Conservation (phyloP, 1,140 invertebrate species). For the Drosophila bipectinata region DNA sequence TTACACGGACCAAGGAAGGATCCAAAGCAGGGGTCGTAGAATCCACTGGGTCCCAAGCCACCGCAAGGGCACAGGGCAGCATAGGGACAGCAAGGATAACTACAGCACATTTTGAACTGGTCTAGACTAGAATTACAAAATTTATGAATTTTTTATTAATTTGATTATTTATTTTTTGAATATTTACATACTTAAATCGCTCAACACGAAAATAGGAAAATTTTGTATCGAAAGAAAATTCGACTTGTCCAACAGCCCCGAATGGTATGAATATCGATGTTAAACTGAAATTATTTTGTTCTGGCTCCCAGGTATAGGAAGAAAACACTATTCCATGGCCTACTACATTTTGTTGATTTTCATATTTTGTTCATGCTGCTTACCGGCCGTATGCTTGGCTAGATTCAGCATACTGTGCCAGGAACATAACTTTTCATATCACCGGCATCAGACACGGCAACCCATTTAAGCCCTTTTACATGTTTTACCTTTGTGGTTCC, state of each 20-base stretch:
- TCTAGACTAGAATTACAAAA: background rate
- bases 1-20: conserved; percentile 50
- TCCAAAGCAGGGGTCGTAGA: conserved; percentile 54
- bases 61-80: conserved; percentile 43
- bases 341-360: conserved; percentile 1
- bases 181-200: conserved; percentile 7
- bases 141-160: background rate
- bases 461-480: background rate
- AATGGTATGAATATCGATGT: conserved; percentile 17
- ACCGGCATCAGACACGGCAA: background rate
- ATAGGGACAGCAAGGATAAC: conserved; percentile 44
- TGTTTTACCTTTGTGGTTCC: background rate
- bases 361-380: background rate
- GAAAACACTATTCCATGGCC: background rate
- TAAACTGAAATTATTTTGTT: conserved; percentile 19
- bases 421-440: conserved; percentile 6
- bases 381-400: background rate
- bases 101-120: conserved; percentile 31
- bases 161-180: no score
- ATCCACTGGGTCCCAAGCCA: conserved; percentile 46
- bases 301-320: background rate
- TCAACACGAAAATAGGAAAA: conserved; percentile 39
- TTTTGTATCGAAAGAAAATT: background rate
- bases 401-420: background rate
- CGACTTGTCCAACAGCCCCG: conserved; percentile 10